A percentile compares a stretch with the other conserved stretches of the same genome.
These are phyloP conservation scores for Salvator merianae DNA, from an alignment of 2,113 vertebrate species.

Conservation along the genomic window DNA sequence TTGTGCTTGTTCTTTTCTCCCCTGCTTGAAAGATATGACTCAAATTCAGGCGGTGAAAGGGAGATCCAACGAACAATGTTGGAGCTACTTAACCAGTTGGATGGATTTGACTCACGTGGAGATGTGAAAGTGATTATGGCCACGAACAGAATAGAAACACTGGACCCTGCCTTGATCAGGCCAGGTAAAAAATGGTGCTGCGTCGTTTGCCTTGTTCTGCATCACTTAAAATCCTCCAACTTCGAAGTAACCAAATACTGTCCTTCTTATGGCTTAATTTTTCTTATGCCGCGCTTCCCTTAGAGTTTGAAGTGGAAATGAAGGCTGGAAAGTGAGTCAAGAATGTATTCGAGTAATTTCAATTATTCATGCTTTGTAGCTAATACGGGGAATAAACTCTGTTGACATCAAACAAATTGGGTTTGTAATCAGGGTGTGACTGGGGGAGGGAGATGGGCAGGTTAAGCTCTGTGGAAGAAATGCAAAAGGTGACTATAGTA, in stretches of 20 bases:
- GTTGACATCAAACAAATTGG: not conserved
- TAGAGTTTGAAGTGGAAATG: not conserved
- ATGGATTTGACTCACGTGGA: constrained; percentile 95
- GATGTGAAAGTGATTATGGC: constrained; percentile 99
- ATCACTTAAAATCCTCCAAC: not conserved
- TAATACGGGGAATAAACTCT: not conserved
- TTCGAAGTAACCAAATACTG: not conserved
- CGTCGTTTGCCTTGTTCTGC: not conserved
- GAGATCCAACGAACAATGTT: constrained; percentile 98
- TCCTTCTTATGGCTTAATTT: not conserved
- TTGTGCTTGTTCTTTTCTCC: not conserved
- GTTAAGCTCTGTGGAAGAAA: not conserved
- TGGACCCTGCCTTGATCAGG: constrained; percentile 96
- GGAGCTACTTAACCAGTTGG: constrained; percentile 94
- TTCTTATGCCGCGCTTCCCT: no score
- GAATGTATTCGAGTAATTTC: not conserved
- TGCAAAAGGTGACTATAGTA: not conserved
- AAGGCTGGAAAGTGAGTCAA: not conserved
- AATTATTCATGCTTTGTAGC: not conserved
- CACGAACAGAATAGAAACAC: constrained; percentile 96
- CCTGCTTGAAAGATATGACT: constrained; percentile 86
- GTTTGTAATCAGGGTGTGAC: no score
- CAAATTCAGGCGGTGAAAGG: constrained; percentile 94
- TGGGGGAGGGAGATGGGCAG: not conserved
- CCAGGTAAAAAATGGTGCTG: constrained; percentile 77